Evolutionary conservation across 2,888 invertebrate genomes (phyloP).

Genomic region (Mylabris sibirica): DNA sequence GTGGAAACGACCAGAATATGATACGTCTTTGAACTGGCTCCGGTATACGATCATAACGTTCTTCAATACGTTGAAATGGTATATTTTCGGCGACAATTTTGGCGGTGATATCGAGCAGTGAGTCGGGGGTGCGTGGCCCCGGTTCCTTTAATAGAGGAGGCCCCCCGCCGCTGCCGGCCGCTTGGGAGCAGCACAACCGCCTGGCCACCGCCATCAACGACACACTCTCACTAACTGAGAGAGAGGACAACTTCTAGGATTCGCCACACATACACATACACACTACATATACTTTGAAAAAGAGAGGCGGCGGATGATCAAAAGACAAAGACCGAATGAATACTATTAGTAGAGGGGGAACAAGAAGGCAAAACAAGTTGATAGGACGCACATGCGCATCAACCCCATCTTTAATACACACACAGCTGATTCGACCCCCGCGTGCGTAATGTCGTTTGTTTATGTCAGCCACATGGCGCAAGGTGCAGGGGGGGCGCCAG

Average conservation of each 20-base stretch:
- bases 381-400: conserved; percentile 44
- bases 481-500: conserved; percentile 58
- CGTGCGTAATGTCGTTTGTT: conserved; percentile 63
- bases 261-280: conserved; percentile 7
- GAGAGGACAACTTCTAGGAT: conserved; percentile 22
- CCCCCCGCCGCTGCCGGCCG: conserved; percentile 59
- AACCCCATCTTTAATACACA: conserved; percentile 49
- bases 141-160: conserved; percentile 52
- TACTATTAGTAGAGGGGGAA: not conserved
- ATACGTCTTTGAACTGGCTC: conserved; percentile 88
- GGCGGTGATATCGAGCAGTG: conserved; percentile 82
- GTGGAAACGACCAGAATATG: conserved; percentile 89
- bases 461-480: conserved; percentile 64
- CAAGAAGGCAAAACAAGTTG: not conserved
- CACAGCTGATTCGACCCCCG: conserved; percentile 62
- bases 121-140: conserved; percentile 68
- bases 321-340: conserved; percentile 14
- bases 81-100: conserved; percentile 85
- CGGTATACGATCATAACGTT: conserved; percentile 85
- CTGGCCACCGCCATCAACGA: conserved; percentile 61
- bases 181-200: conserved; percentile 62
- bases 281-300: not conserved
- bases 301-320: not conserved
- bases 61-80: conserved; percentile 87
- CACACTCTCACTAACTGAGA: conserved; percentile 60